phyloP scores from a whole-genome alignment of 2,888 invertebrate species.

The Melinopterus prodromus region DNA sequence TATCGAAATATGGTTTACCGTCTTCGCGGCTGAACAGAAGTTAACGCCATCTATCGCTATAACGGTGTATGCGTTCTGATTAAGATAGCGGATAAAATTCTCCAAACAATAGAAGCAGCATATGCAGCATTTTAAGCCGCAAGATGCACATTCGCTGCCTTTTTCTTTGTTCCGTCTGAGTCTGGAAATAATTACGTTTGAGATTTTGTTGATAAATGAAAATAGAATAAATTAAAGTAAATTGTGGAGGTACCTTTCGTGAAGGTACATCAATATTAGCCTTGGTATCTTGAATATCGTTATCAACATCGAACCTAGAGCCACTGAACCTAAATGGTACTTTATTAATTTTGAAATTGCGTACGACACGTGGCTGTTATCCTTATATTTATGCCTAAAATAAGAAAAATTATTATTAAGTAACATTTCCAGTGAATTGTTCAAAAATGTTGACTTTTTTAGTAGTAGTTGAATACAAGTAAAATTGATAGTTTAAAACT shows the following conservation, averaged over 20 bases:
- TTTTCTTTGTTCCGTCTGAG: constrained; percentile 73
- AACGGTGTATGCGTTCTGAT: constrained; percentile 95
- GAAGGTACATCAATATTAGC: constrained; percentile 86
- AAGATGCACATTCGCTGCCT: constrained; percentile 78
- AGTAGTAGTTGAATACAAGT: too few relatives aligned
- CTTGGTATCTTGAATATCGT: constrained; percentile 93
- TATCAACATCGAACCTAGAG: constrained; percentile 93
- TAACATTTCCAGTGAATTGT: too few relatives aligned
- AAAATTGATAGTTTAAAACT: too few relatives aligned
- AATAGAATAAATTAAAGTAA: too few relatives aligned
- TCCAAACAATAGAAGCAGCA: constrained; percentile 93
- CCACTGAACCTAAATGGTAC: constrained; percentile 94
- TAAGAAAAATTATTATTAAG: too few relatives aligned
- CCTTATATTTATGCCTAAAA: constrained; percentile 72
- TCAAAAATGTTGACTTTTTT: too few relatives aligned
- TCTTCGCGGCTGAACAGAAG: constrained; percentile 90
- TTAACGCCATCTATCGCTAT: constrained; percentile 91
- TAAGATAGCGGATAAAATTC: constrained; percentile 89
- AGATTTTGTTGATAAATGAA: constrained; percentile 20
- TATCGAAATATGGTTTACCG: constrained; percentile 65
- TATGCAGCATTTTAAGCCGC: constrained; percentile 81
- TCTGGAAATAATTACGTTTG: constrained; percentile 58
- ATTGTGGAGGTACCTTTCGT: constrained; percentile 77
- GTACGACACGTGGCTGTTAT: constrained; percentile 72
- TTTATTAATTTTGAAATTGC: constrained; percentile 79